Conservation (phyloP, 2,113 vertebrate genomes). For the Tyrannus savana region DNA sequence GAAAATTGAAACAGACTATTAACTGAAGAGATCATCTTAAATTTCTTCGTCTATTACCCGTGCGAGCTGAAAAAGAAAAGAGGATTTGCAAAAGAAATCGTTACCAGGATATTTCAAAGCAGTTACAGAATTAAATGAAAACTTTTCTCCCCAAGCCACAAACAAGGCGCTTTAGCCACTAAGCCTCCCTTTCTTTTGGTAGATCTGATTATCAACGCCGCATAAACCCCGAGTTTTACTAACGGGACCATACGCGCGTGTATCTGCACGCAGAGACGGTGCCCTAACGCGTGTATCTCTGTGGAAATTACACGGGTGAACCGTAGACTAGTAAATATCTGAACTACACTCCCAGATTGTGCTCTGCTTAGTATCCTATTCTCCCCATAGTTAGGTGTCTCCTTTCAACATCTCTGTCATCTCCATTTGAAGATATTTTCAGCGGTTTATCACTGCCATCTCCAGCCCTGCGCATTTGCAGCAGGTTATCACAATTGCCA, state of each 20-base stretch:
- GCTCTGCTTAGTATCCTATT: conserved; percentile 55
- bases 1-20: neutral
- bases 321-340: neutral
- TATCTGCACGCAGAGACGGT: neutral
- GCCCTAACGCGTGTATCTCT: neutral
- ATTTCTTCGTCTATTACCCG: neutral
- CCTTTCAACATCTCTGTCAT: conserved; percentile 73
- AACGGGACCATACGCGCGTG: neutral
- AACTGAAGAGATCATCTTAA: neutral
- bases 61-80: conserved; percentile 18
- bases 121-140: conserved; percentile 23
- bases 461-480: conserved; percentile 84
- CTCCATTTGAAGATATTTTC: conserved; percentile 74
- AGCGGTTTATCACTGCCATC: conserved; percentile 76
- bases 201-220: neutral
- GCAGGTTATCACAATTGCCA: conserved; percentile 90
- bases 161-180: neutral
- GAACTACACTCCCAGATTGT: conserved; percentile 22
- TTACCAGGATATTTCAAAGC: neutral
- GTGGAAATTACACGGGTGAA: conserved; percentile 28
- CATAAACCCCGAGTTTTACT: neutral
- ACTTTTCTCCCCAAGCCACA: conserved; percentile 30
- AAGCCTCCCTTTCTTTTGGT: conserved; percentile 7
- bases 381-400: conserved; percentile 64
- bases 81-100: conserved; percentile 33